Evolutionary conservation across 1,140 invertebrate species (phyloP).

Genomic region (Acromyrmex charruanus): DNA sequence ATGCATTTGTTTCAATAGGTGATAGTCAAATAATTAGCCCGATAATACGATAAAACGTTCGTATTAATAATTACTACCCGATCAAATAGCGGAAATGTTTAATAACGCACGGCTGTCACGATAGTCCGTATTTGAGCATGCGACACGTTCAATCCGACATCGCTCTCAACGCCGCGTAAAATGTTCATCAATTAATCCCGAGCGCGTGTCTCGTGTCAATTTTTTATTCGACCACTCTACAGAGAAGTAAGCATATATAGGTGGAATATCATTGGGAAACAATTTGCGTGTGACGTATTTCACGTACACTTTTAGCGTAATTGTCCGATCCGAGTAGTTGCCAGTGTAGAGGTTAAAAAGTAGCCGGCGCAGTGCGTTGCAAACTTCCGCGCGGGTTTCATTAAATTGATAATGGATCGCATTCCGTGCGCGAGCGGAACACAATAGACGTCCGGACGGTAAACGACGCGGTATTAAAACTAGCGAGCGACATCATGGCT

Average conservation of each 20-base stretch:
- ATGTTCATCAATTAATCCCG: slow-evolving; percentile 41
- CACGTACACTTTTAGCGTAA: slow-evolving; percentile 26
- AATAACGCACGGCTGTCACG: slow-evolving; percentile 20
- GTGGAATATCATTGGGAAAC: slow-evolving; percentile 12
- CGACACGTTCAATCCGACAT: not conserved
- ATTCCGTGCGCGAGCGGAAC: slow-evolving; percentile 8
- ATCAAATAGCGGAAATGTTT: slow-evolving; percentile 48
- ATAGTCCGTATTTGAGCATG: slow-evolving; percentile 5
- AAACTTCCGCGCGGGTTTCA: not conserved
- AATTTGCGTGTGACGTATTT: slow-evolving; percentile 36
- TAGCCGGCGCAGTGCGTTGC: not conserved
- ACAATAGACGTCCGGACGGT: slow-evolving; percentile 39
- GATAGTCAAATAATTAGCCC: slow-evolving; percentile 46
- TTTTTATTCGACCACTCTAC: slow-evolving; percentile 19
- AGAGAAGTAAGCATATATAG: not conserved
- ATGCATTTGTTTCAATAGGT: slow-evolving; percentile 28
- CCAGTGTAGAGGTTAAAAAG: slow-evolving; percentile 30
- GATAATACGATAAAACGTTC: slow-evolving; percentile 46
- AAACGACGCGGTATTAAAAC: slow-evolving; percentile 52
- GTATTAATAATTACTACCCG: slow-evolving; percentile 37
- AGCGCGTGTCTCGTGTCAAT: slow-evolving; percentile 18
- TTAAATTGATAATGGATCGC: slow-evolving; percentile 68
- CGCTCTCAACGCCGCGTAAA: slow-evolving; percentile 5
- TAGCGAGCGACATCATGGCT: slow-evolving; percentile 29
- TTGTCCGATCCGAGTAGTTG: not conserved